Base-by-base conservation (phyloP, 2,888 invertebrate genomes). In the Xiphydria camelus region DNA sequence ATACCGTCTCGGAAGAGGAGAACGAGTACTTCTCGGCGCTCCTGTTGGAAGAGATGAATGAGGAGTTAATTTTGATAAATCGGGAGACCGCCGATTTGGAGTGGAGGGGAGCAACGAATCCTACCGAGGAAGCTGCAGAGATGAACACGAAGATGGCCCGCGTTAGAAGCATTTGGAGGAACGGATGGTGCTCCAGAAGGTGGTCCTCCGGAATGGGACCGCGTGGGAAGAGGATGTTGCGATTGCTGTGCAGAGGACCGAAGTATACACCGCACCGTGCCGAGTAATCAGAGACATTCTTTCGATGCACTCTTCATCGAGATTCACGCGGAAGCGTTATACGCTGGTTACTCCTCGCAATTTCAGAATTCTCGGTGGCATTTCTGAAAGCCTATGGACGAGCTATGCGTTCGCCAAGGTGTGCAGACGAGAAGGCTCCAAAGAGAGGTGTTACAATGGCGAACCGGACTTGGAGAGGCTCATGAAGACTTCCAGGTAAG, bases 161-260 rank as follows among this genome's bases (percentile, higher is more conserved):
- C 19, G 35, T 47, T 4, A 45, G 46, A 22, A 41, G 38, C 3
- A 35, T 26, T 4, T 62, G 60, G 59, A 55, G 36, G 36, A 55
- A 51, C 17, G 21, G 39, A 4, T 48, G 58, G 57, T 63, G 63
- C 26, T 7, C 43, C 35, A 34, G 12, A 45, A 41, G 47, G 39
- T 59, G 15, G 20, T 32, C 23, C 7, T 48, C 23, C 17, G 33
- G 37, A 40, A 14, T 19, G n/a, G 21, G 31, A 25, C 41, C 36
- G n/a, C 29, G 34, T 19, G 36, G 82, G 51, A 64, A 62, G 34
- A 76, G 85, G 47, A 82, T 82, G 76, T 67, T 81, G 38, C 81
- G 80, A 71, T 69, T 86, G 7, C 57, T 87, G 29, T 88, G 87
- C 59, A 76, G 83, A 56, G 86, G 86, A 29, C 83, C 85, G 0